A percentile compares a stretch with the other conserved stretches of the same genome.
phyloP scores from a whole-genome alignment of 2,888 invertebrate genomes.

The Lasiommata megera region DNA sequence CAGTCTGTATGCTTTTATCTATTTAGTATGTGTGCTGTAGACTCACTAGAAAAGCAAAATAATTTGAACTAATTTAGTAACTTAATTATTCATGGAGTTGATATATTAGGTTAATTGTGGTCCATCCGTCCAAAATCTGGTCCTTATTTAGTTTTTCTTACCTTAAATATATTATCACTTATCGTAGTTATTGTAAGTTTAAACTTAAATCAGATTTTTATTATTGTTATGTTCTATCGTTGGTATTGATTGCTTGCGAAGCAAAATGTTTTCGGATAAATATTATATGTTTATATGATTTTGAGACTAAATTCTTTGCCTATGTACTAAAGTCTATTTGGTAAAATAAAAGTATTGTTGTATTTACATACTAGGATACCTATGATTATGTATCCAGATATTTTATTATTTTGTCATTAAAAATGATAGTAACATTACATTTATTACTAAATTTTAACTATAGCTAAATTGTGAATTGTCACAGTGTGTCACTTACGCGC shows the following conservation, averaged over 20 bases:
- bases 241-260: conserved; percentile 35
- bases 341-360: not conserved
- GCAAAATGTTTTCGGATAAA: conserved; percentile 31
- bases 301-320: conserved; percentile 1
- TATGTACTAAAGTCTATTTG: not conserved
- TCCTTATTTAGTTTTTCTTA: conserved; percentile 45
- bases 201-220: conserved; percentile 32
- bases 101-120: conserved; percentile 30
- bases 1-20: too few species aligned
- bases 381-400: not conserved
- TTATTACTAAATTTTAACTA: too few species aligned
- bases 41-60: too few species aligned
- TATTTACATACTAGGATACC: conserved; percentile 3
- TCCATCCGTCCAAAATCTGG: conserved; percentile 68
- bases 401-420: not conserved
- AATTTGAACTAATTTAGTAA: too few species aligned
- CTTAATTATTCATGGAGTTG: not conserved
- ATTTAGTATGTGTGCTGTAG: too few species aligned
- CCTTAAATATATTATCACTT: conserved; percentile 14
- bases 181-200: conserved; percentile 16
- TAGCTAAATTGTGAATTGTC: too few species aligned
- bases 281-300: not conserved
- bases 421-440: too few species aligned
- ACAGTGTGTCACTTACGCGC: too few species aligned
- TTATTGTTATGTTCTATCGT: conserved; percentile 37